These are phyloP conservation scores for Caerostris extrusa DNA, from an alignment of 1,140 invertebrate species.

Conservation along the genomic window DNA sequence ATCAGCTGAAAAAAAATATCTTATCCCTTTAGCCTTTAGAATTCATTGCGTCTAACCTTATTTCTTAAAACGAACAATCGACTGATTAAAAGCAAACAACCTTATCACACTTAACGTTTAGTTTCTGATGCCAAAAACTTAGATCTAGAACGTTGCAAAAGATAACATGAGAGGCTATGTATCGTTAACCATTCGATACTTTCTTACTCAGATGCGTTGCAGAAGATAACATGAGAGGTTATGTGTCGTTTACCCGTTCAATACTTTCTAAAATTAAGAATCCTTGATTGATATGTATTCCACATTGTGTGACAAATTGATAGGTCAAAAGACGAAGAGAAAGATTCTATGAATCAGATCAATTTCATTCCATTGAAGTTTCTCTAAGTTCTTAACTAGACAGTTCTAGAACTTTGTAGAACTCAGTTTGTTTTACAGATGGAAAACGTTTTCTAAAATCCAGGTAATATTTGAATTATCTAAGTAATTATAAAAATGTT, in stretches of 20 bases:
- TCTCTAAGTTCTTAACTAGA: too few species aligned
- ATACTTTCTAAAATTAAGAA: neutral
- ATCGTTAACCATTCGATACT: neutral
- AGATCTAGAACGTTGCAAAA: neutral
- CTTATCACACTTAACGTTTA: neutral
- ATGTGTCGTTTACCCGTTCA: neutral
- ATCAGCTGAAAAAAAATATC: neutral
- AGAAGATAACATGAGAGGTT: neutral
- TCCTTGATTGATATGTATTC: neutral
- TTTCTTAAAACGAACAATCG: conserved; percentile 7
- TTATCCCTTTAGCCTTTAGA: neutral
- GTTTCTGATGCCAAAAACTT: neutral
- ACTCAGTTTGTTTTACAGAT: neutral
- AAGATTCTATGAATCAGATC: neutral
- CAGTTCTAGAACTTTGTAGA: neutral
- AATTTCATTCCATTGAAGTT: neutral
- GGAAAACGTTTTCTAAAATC: neutral
- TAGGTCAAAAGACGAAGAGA: neutral
- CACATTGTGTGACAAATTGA: neutral
- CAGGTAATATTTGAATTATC: neutral
- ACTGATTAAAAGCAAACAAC: neutral
- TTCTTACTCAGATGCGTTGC: neutral
- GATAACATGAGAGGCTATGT: neutral
- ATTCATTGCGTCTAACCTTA: neutral
- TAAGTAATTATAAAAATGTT: neutral